phyloP scores from a whole-genome alignment of 2,113 vertebrate genomes.

The Bambusicola thoracicus region DNA sequence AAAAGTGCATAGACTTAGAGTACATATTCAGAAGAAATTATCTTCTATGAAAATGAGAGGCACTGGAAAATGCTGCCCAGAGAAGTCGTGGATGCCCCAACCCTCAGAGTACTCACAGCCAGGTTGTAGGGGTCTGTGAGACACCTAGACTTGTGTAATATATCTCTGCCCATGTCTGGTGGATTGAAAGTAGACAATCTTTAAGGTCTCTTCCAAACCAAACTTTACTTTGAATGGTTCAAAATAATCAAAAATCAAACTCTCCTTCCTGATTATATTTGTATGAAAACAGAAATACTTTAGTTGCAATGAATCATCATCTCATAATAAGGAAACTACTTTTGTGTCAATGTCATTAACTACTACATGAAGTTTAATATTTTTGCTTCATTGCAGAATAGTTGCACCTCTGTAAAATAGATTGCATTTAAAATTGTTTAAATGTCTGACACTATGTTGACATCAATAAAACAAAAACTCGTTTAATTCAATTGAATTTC shows the following conservation, averaged over 20 bases:
- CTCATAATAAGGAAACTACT: background rate
- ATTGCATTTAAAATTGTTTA: background rate
- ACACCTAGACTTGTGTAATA: no score
- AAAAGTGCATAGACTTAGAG: no score
- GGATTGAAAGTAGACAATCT: no score
- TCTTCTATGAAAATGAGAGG: no score
- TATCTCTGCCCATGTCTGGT: no score
- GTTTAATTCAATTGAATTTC: background rate
- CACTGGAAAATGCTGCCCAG: no score
- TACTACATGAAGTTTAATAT: background rate
- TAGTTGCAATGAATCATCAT: background rate
- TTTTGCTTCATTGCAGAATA: background rate
- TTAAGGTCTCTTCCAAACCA: no score
- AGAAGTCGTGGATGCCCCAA: no score
- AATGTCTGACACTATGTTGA: background rate
- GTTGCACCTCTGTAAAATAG: background rate
- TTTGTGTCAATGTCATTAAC: background rate
- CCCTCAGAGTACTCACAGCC: no score
- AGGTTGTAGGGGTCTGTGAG: no score
- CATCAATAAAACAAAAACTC: background rate
- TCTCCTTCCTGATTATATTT: background rate
- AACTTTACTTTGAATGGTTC: background rate
- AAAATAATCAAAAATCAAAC: slow-evolving; percentile 2
- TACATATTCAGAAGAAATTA: no score
- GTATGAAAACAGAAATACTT: background rate